phyloP scores from a whole-genome alignment of 2,113 vertebrate species.

The Helogale parvula region DNA sequence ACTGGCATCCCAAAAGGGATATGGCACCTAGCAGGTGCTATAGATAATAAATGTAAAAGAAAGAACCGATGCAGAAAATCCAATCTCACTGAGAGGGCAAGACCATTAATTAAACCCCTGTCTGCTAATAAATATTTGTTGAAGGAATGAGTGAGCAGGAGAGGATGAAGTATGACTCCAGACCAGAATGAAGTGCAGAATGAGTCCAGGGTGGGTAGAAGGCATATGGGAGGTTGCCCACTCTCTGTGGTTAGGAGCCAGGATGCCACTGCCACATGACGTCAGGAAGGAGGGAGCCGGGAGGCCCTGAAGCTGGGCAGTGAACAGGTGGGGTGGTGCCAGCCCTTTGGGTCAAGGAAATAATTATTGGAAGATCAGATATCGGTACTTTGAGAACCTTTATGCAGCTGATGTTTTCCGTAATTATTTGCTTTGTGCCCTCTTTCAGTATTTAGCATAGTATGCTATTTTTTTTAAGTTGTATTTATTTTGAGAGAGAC shows the following conservation, averaged over 20 bases:
- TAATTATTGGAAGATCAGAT: not conserved
- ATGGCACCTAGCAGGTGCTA: not conserved
- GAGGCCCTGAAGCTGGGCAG: not conserved
- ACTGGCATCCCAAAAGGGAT: not conserved
- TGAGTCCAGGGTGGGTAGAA: not conserved
- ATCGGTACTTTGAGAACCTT: not conserved
- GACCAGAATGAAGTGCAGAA: not conserved
- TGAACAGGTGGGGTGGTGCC: not conserved
- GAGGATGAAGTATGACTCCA: not conserved
- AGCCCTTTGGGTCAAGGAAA: not conserved
- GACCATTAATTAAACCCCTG: not conserved
- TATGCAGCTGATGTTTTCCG: not conserved
- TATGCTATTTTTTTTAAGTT: not conserved
- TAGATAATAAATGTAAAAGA: not conserved
- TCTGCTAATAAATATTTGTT: not conserved
- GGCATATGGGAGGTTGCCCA: not conserved
- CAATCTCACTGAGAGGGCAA: not conserved
- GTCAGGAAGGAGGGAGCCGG: not conserved
- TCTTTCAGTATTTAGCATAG: not conserved
- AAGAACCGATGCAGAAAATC: not conserved
- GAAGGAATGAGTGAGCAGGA: not conserved
- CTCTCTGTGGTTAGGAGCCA: not conserved
- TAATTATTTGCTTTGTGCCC: not conserved
- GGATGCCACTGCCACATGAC: too few relatives aligned
- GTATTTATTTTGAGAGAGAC: too few relatives aligned